Base-by-base conservation (phyloP, 2,888 invertebrate genomes). In the Tetropium fuscum region DNA sequence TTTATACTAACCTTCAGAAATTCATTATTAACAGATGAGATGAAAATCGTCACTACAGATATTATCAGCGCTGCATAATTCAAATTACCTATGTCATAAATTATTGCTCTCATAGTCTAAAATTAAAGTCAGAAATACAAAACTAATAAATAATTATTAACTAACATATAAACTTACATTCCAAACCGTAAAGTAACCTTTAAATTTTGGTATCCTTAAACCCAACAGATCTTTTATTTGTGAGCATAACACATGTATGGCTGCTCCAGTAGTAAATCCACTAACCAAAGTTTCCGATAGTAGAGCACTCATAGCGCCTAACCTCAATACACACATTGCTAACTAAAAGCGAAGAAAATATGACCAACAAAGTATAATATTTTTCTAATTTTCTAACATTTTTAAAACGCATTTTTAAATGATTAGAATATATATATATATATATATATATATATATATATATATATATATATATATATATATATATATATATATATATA, bases 241-340 rank as follows among this genome's bases (percentile, higher is more conserved):
- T n/a, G 88, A 88, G 1, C 87, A 85, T 44, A 90, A 82, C 2
- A 92, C 91, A 76, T 91, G 90, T 41, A 88, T 81, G 0, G 91
- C 90, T 3, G 90, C 89, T 1, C 88, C 91, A 1, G 90, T 89
- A 0, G 90, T 90, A 73, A 92, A 91, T 1, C 90, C 91, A 76
- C 88, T 88, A 2, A 91, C 87, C 53, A 92, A 79, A 8, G 88
- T 87, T 69, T 88, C 87, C 22, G 88, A 88, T 5, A 90, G 78
- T 5, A 90, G 78, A 0, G 87, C 83, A 48, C 88, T 85, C 1
- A 89, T 73, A 2, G 84, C 83, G 6, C 90, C 90, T 60, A 90
- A 79, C 15, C 86, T 83, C 16, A 89, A 80, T 19, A 87, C 66
- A 19, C 85, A 88, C 87, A 92, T 88, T n/a, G 84, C 63, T 3